Base-by-base conservation (phyloP, 2,113 vertebrate species). In the Bubalus kerabau region DNA sequence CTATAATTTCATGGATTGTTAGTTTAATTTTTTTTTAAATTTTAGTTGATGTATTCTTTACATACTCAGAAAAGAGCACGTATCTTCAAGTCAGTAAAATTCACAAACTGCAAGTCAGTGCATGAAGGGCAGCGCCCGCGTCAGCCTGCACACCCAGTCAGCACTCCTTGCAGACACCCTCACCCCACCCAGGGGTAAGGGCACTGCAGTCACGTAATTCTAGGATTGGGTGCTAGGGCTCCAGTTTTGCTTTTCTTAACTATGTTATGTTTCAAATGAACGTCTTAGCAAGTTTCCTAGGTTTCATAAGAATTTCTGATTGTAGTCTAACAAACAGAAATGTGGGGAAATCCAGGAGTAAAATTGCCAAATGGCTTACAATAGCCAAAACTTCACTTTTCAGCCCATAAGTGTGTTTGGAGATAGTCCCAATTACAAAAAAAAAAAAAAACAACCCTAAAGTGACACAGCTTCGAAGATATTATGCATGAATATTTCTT, bases 271-370 rank as follows among this genome's bases (percentile, higher is more conserved):
- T 94, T 95, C 84, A 94, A 71, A 88, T 97, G 78, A 94, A 95
- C 36, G 26, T 82, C 64, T 96, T 87, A 95, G 52, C 90, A 95
- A 84, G 23, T 52, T 94, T 92, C 62, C 62, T 87, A 23, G 54
- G 59, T 91, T 98, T 98, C 90, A 90, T 90, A 95, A 98, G 94
- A 76, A 90, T 74, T 90, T 89, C 93, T 97, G 87, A 88, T 91
- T 95, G 56, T 62, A 84, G 26, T 87, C 48, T 62, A 92, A 97
- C 87, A 98, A 97, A 96, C 97, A 98, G 97, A 98, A 97, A 98
- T 98, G 90, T 85, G 98, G 97, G 97, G 97, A 98, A 98, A 98
- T 97, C 98, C 98, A 98, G 43, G 43, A 92, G 84, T 57, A 64
- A 90, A 96, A 92, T 85, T 96, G 95, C 97, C 94, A 98, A 96